Base-by-base conservation (phyloP, 2,888 invertebrate genomes). In the Calephelis perditalis region DNA sequence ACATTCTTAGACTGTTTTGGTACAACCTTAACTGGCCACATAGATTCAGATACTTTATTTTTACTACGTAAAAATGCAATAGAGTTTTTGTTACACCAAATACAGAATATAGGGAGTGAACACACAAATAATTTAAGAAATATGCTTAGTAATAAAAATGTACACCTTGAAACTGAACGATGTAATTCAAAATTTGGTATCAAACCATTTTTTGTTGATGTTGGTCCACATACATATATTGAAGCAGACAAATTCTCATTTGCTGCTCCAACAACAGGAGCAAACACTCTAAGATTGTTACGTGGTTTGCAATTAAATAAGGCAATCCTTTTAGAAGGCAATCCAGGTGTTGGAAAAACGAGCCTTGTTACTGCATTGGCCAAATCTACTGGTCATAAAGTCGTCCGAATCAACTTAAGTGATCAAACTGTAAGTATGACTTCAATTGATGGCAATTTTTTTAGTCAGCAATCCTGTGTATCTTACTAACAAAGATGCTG, bases 331-430 rank as follows among this genome's bases (percentile, higher is more conserved):
- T 84, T 99, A 15, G 99, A 99, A 91, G 99, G 98, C 3, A 97
- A 98, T 71, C 99, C 99, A 4, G 99, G 99, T 3, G 99, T 99
- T 26, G 99, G 99, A 4, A 99, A 99, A 86, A 99, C 99, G 0
- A 98, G 98, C 70, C 91, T 99, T 61, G 96, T 99, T 2, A 94
- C 95, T 60, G 98, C 98, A 37, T 87, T 99, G 49, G 98, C 99
- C 0, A 94, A 93, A 74, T 93, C 94, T 8, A 94, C 97, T 3
- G 96, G 97, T 2, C 94, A 97, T 78, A 92, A 93, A 74, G 93
- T 99, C 44, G 94, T 98, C 11, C 92, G 99, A 56, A 97, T 99
- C 63, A 99, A 99, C 91, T 92, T 99, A 57, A 99, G 99, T 58
- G 99, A 99, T 76, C 99, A 99, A 89, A 99, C 99, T 46, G 96